These are phyloP conservation scores for Subanguina moxae DNA, from an alignment of 1,140 invertebrate genomes.

Conservation along the genomic window DNA sequence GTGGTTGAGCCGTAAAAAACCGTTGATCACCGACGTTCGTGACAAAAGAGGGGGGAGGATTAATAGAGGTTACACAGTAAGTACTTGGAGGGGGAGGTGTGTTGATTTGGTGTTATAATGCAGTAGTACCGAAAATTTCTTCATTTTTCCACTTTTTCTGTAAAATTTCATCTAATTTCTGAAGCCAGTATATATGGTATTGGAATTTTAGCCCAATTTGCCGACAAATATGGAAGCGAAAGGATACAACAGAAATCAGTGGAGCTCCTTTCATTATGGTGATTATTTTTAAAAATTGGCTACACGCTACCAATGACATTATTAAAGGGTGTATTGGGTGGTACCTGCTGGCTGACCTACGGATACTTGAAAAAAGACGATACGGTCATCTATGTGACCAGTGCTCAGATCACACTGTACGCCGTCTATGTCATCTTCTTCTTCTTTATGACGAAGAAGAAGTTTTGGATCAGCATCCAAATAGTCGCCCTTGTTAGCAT, in stretches of 20 bases:
- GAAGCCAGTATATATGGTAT: no score
- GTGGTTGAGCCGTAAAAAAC: no score
- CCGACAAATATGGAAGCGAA: conserved; percentile 58
- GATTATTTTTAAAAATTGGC: no score
- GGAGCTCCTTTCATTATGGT: conserved; percentile 58
- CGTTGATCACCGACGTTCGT: no score
- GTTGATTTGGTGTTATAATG: no score
- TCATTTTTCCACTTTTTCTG: no score
- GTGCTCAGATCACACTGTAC: conserved; percentile 50
- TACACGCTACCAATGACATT: no score
- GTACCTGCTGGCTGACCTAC: conserved; percentile 54
- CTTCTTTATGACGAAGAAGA: conserved; percentile 59
- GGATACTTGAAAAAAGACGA: conserved; percentile 53
- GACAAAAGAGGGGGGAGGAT: no score
- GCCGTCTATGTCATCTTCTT: conserved; percentile 53
- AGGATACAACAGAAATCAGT: conserved; percentile 55
- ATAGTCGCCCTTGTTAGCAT: conserved; percentile 39
- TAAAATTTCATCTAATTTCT: no score
- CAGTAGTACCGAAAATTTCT: no score
- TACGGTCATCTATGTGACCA: conserved; percentile 53
- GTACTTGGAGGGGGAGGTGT: no score
- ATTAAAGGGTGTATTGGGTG: conserved; percentile 44
- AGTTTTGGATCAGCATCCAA: conserved; percentile 57
- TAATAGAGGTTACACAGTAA: no score
- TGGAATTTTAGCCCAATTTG: conserved; percentile 55